These are phyloP conservation scores for Gopherus flavomarginatus DNA, from an alignment of 2,113 vertebrate species.

Conservation along the genomic window DNA sequence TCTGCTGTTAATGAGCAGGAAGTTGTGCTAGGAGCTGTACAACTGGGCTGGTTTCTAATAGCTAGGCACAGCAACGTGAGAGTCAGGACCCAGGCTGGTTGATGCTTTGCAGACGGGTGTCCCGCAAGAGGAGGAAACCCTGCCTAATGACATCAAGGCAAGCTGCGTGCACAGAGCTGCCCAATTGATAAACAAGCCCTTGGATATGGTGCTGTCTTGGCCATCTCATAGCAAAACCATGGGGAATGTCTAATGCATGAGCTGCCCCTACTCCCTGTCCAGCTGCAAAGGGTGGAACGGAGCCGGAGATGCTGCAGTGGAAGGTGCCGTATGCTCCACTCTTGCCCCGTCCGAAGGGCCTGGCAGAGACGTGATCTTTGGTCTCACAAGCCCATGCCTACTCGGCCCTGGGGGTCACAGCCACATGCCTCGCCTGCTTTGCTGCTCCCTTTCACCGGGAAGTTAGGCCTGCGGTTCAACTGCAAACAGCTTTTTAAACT, in stretches of 20 bases:
- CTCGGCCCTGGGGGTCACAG: not conserved
- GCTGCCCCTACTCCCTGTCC: not conserved
- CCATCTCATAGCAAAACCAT: too few species aligned
- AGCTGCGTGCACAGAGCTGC: rapidly evolving
- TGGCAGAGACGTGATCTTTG: not conserved
- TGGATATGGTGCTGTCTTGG: too few species aligned
- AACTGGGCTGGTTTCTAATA: not conserved
- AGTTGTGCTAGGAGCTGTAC: not conserved
- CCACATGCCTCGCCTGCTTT: not conserved
- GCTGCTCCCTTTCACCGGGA: not conserved
- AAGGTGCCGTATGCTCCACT: not conserved
- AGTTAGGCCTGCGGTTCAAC: not conserved
- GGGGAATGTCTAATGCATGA: rapidly evolving
- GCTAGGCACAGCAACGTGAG: not conserved
- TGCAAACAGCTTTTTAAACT: too few species aligned
- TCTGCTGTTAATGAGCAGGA: not conserved
- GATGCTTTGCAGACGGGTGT: too few species aligned
- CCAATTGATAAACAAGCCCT: not conserved
- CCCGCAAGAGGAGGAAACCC: rapidly evolving
- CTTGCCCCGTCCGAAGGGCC: not conserved
- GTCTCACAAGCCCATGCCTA: not conserved
- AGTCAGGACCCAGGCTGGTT: not conserved
- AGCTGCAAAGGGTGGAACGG: not conserved
- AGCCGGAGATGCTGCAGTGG: not conserved
- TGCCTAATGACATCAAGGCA: not conserved